These are phyloP conservation scores for Ornithoptera priamus DNA, from an alignment of 2,888 invertebrate genomes.

Conservation along the genomic window DNA sequence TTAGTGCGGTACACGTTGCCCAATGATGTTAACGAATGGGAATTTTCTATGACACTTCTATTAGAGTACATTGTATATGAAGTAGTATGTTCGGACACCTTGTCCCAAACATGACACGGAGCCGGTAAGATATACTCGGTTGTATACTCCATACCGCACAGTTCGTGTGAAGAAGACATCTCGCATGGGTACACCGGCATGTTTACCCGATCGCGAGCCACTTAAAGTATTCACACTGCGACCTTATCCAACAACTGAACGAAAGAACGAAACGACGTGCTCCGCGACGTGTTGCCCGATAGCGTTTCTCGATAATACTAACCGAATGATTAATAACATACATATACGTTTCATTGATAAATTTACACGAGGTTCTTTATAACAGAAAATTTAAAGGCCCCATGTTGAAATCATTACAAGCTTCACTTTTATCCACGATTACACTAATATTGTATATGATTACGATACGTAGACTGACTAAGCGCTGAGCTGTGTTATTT, in stretches of 20 bases:
- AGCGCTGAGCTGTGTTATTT: conserved; percentile 51
- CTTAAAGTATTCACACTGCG: conserved; percentile 46
- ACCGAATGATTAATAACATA: conserved; percentile 39
- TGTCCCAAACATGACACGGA: conserved; percentile 59
- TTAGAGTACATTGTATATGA: conserved; percentile 50
- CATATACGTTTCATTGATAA: background rate
- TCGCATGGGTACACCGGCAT: conserved; percentile 72
- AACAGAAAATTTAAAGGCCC: background rate
- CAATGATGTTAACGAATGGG: conserved; percentile 28
- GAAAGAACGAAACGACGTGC: conserved; percentile 30
- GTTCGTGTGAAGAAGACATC: conserved; percentile 63
- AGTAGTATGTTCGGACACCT: conserved; percentile 42
- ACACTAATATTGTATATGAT: conserved; percentile 14
- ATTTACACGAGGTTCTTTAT: background rate
- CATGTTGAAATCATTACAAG: background rate
- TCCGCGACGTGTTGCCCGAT: conserved; percentile 40
- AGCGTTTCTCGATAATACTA: conserved; percentile 39
- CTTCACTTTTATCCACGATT: conserved; percentile 15
- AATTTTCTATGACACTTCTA: conserved; percentile 45
- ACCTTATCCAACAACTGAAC: conserved; percentile 49
- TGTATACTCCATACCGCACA: conserved; percentile 58
- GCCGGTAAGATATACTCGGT: conserved; percentile 55
- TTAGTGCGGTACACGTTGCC: conserved; percentile 32
- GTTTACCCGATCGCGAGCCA: conserved; percentile 47
- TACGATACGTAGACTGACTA: conserved; percentile 1